These are phyloP conservation scores for Plagodis pulveraria DNA, from an alignment of 2,888 invertebrate species.

Conservation along the genomic window DNA sequence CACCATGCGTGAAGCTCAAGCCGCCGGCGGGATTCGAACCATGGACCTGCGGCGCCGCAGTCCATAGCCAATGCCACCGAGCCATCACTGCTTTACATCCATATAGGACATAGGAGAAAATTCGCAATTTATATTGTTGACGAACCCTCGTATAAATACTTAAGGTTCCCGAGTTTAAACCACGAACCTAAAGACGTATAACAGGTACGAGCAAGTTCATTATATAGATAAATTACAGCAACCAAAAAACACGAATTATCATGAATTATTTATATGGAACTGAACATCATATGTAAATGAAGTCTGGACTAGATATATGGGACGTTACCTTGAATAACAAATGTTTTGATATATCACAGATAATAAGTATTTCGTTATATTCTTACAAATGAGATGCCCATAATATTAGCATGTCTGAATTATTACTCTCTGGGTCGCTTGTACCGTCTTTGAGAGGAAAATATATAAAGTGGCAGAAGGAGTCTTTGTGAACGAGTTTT, in stretches of 20 bases:
- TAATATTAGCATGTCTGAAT: conserved; percentile 27
- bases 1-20: no score
- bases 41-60: no score
- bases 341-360: conserved; percentile 28
- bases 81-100: no score
- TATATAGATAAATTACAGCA: conserved; percentile 2
- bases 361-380: conserved; percentile 19
- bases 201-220: no score
- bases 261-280: conserved; percentile 38
- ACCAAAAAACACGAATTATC: conserved; percentile 30
- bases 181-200: no score
- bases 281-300: conserved; percentile 34
- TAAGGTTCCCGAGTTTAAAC: no score
- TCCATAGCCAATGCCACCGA: no score
- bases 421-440: conserved; percentile 14
- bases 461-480: not conserved
- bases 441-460: conserved; percentile 6
- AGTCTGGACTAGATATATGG: conserved; percentile 34
- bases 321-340: conserved; percentile 34
- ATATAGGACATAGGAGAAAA: no score
- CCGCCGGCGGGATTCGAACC: no score
- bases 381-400: conserved; percentile 22
- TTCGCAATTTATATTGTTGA: no score
- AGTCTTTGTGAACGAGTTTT: conserved; percentile 6
- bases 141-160: no score